Base-by-base conservation (phyloP, 2,113 vertebrate species). In the Gallinago media region DNA sequence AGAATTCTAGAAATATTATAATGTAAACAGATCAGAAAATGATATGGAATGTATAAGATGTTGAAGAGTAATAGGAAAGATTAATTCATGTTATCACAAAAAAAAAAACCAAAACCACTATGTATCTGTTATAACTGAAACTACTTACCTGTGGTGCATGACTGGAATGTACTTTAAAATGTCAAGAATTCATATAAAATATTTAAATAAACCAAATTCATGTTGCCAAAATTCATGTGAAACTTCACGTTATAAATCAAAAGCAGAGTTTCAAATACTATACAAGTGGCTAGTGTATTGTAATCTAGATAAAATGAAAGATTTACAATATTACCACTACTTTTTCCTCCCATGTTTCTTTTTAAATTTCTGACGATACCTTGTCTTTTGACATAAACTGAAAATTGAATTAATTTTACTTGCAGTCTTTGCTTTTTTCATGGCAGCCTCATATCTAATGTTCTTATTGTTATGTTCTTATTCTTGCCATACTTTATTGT, bases 41-140 rank as follows among this genome's bases (percentile, higher is more conserved):
- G 2, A 21, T 36, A 63, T 1, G 0, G 20, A 58, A 11, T 29
- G 3, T 63, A n/a, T 27, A n/a, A 56, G 26, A 26, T 22, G 8
- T 15, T 83, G 20, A 86, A 67, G 13, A 76, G 9, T 50, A 83
- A 61, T 36, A 7, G 25, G 44, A 83, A 83, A 72, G 11, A 75
- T n/a, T 66, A 26, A 4, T 61, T 71, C 11, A 59, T 42, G 32
- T 63, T 46, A 86, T 63, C 8, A 54, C 6, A 26, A 85, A 82
- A 72, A 72, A 26, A 29, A 8, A 5, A 4, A 6, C 4, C n/a
- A n/a, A n/a, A n/a, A n/a, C n/a, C n/a, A 20, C 7, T 17, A 25
- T 55, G 2, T 52, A 21, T 52, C 20, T 68, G 2, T 46, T 42
- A 17, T 32, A 77, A 85, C 4, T 70, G 7, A 11, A 82, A 71